Conservation (phyloP, 1,140 invertebrate genomes). For the Cephus cinctus region DNA sequence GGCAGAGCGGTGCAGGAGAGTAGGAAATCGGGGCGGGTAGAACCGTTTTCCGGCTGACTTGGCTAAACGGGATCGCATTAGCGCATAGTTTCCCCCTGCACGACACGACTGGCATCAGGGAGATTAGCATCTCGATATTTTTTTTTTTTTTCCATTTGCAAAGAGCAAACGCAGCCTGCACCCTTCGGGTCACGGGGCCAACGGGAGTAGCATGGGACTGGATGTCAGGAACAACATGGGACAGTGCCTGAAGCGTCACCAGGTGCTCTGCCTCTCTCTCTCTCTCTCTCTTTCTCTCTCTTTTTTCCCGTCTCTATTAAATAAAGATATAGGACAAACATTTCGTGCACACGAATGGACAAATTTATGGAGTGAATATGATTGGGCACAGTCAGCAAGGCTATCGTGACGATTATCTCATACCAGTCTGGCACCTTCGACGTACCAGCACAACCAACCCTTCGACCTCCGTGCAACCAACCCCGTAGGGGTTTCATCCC, state of each 20-base stretch:
- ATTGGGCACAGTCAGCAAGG: too few relatives aligned
- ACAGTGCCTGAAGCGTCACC: too few relatives aligned
- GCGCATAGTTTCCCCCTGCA: slow-evolving; percentile 47
- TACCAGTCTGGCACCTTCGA: too few relatives aligned
- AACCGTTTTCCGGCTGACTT: slow-evolving; percentile 57
- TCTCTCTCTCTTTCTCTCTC: not conserved
- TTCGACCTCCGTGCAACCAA: not conserved
- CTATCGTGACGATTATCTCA: too few relatives aligned
- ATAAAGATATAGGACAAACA: too few relatives aligned
- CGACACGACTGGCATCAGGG: slow-evolving; percentile 26
- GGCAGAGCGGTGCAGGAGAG: not conserved
- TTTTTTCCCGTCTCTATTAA: slow-evolving; percentile 3
- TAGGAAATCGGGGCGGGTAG: slow-evolving; percentile 43
- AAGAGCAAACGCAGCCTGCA: not conserved
- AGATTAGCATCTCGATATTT: slow-evolving; percentile 53
- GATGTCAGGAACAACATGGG: too few relatives aligned
- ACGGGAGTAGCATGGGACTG: too few relatives aligned
- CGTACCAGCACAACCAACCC: too few relatives aligned
- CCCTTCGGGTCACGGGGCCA: not conserved
- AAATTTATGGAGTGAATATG: too few relatives aligned
- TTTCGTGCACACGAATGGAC: too few relatives aligned
- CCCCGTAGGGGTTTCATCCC: slow-evolving; percentile 25
- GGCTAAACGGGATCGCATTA: slow-evolving; percentile 58
- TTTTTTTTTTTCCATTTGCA: slow-evolving; percentile 25
- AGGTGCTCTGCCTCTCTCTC: too few relatives aligned